Evolutionary conservation across 2,888 invertebrate species (phyloP).

Genomic region (Lysandra coridon): DNA sequence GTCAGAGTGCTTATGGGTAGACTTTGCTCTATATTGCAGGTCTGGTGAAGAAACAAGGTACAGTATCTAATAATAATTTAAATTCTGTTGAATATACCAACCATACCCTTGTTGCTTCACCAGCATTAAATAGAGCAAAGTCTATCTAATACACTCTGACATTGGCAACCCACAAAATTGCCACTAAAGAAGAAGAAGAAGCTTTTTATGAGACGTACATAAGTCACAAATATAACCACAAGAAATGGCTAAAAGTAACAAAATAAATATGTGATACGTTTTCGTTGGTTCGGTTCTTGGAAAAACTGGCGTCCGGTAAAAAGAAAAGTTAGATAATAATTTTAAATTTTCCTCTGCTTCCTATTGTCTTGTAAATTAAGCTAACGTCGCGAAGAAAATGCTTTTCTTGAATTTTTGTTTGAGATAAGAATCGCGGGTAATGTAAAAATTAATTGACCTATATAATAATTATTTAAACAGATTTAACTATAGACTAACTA

Average conservation of each 20-base stretch:
- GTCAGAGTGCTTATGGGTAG: too few species aligned
- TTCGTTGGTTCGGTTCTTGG: neutral
- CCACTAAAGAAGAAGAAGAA: neutral
- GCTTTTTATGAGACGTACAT: neutral
- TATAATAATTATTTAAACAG: neutral
- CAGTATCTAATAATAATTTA: too few species aligned
- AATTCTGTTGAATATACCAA: too few species aligned
- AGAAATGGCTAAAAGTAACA: neutral
- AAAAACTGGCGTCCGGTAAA: neutral
- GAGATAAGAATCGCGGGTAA: neutral
- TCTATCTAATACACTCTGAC: too few species aligned
- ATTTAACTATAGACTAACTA: neutral
- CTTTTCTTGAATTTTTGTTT: neutral
- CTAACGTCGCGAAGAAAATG: neutral
- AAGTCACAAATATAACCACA: neutral
- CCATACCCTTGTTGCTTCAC: too few species aligned
- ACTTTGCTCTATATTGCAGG: too few species aligned
- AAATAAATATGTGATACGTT: neutral
- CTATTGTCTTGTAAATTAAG: conserved; percentile 6
- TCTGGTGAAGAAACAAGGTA: too few species aligned
- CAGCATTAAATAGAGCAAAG: too few species aligned
- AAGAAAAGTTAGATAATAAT: neutral
- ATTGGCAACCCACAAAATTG: too few species aligned
- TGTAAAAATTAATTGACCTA: neutral
- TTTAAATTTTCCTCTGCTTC: neutral